These are phyloP conservation scores for Callionymus lyra DNA, from an alignment of 2,113 vertebrate species.

Conservation along the genomic window DNA sequence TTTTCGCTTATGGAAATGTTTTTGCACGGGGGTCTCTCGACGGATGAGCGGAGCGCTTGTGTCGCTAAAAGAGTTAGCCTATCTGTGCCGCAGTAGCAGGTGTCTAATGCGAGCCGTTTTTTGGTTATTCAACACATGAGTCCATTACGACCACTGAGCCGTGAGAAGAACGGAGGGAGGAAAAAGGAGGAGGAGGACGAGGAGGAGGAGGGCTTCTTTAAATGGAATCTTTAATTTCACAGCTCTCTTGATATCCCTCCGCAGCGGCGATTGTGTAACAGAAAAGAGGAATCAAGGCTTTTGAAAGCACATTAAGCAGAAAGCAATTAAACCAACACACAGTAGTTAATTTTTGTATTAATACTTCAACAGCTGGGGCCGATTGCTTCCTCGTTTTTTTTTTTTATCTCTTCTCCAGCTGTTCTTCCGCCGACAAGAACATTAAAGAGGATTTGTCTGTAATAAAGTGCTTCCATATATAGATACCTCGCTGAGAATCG, in stretches of 20 bases:
- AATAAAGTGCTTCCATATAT: conserved; percentile 65
- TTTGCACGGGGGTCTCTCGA: conserved; percentile 56
- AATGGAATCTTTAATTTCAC: conserved; percentile 68
- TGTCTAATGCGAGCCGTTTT: conserved; percentile 68
- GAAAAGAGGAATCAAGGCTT: conserved; percentile 64
- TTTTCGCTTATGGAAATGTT: conserved; percentile 49
- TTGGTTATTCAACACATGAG: conserved; percentile 68
- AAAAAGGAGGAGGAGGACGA: conserved; percentile 1
- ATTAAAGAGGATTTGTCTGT: conserved; percentile 68
- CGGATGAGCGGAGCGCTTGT: conserved; percentile 52
- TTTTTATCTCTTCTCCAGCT: conserved; percentile 70
- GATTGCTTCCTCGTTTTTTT: conserved; percentile 47
- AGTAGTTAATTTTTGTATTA: conserved; percentile 73
- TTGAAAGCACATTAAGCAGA: conserved; percentile 72
- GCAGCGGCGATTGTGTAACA: conserved; percentile 57
- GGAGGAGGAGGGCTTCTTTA: conserved; percentile 40
- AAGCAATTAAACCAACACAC: conserved; percentile 72
- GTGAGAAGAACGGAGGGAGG: conserved; percentile 50
- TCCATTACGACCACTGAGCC: conserved; percentile 64
- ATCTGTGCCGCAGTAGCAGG: conserved; percentile 61
- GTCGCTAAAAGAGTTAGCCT: conserved; percentile 43
- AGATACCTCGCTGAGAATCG: conserved; percentile 53
- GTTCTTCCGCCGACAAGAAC: conserved; percentile 62
- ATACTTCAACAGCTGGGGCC: conserved; percentile 68
- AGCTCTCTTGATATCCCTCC: conserved; percentile 59